Evolutionary conservation across 2,888 invertebrate species (phyloP).

Genomic region (Apotomis betuletana): DNA sequence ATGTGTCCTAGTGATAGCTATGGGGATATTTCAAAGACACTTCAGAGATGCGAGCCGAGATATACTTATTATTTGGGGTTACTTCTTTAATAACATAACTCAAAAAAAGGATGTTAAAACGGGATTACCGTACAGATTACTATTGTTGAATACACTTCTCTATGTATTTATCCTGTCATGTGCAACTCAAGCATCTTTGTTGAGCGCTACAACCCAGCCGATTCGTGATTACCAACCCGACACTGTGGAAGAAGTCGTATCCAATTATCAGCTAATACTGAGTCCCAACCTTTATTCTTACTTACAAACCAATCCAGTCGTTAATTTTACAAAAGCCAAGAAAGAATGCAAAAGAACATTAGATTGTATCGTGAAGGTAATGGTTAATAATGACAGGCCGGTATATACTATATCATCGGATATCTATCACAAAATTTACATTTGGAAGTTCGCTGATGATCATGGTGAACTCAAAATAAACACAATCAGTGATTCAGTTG

Average conservation of each 20-base stretch:
- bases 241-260: conserved; percentile 43
- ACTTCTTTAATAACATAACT: conserved; percentile 51
- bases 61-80: conserved; percentile 53
- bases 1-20: conserved; percentile 43
- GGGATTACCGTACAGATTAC: conserved; percentile 47
- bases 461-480: conserved; percentile 47
- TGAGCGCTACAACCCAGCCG: conserved; percentile 51
- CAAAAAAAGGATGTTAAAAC: conserved; percentile 42
- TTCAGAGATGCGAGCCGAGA: conserved; percentile 46
- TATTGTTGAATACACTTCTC: conserved; percentile 50
- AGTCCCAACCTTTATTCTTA: conserved; percentile 21
- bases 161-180: conserved; percentile 52
- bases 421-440: conserved; percentile 43
- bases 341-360: conserved; percentile 45
- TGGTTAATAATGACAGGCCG: conserved; percentile 35
- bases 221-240: conserved; percentile 49
- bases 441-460: conserved; percentile 48
- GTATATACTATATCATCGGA: conserved; percentile 49
- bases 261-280: conserved; percentile 40
- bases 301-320: conserved; percentile 1
- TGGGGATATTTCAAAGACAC: conserved; percentile 48
- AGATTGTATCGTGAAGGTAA: conserved; percentile 50
- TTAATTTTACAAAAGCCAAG: conserved; percentile 6
- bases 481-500: conserved; percentile 47
- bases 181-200: conserved; percentile 51